Percentiles rank a stretch among this genome's conserved stretches.
Conservation (phyloP, 2,797 vertebrate species). For the Pteronotus mesoamericanus region DNA sequence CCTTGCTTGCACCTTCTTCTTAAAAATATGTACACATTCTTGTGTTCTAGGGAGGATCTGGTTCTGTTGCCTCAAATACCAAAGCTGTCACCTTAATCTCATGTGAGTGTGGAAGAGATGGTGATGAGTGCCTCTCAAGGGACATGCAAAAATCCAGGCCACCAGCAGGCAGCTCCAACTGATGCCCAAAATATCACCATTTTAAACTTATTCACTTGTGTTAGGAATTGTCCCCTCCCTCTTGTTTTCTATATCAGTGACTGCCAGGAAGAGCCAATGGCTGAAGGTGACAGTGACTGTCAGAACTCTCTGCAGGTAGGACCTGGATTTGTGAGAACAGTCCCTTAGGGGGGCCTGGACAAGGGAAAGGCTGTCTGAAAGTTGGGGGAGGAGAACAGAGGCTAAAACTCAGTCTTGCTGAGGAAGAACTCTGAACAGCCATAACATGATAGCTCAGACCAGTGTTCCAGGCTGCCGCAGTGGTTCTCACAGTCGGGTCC, state of each 20-base stretch:
- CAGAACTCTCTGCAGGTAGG: neutral
- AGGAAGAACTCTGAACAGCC: neutral
- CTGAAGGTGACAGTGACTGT: neutral
- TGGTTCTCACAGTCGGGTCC: neutral
- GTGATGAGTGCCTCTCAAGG: neutral
- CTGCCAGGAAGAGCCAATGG: neutral
- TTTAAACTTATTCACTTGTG: fast-evolving
- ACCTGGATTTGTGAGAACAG: neutral
- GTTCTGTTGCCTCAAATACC: neutral
- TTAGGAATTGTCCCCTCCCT: neutral
- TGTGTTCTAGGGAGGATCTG: neutral
- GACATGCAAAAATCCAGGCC: neutral
- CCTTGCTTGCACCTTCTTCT: neutral
- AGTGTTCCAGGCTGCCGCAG: neutral
- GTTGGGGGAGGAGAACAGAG: neutral
- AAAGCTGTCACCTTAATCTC: neutral
- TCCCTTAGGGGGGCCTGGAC: neutral
- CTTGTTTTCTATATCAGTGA: neutral
- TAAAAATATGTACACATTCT: neutral
- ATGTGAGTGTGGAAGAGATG: neutral
- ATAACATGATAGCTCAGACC: too few relatives aligned
- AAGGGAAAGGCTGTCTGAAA: too few relatives aligned
- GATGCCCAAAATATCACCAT: neutral
- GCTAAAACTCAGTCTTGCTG: neutral
- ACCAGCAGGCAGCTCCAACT: too few relatives aligned